Evolutionary conservation across 2,888 invertebrate genomes (phyloP).

Genomic region (Limnephilus lunatus): DNA sequence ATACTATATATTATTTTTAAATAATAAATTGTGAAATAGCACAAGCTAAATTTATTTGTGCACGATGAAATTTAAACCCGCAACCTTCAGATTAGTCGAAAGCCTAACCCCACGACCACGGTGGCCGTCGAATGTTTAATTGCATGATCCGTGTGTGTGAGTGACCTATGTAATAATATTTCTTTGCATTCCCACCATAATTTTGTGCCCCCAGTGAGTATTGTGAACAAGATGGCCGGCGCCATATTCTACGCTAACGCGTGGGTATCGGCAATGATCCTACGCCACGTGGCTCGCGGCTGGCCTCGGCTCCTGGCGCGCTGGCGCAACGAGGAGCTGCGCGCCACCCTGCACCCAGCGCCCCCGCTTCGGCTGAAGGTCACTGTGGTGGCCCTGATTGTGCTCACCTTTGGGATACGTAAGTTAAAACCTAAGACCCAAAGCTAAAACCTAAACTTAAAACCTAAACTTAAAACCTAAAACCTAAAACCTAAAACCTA

Average conservation of each 20-base stretch:
- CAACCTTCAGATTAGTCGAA: no score
- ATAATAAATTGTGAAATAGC: no score
- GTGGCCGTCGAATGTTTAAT: neutral
- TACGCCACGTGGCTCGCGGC: slow-evolving; percentile 69
- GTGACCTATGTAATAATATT: neutral
- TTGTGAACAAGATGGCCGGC: slow-evolving; percentile 68
- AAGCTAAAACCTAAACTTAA: neutral
- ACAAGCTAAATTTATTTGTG: no score
- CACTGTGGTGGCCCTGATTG: slow-evolving; percentile 40
- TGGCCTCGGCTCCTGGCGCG: slow-evolving; percentile 54
- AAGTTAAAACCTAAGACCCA: neutral
- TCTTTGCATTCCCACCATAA: neutral
- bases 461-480: no score
- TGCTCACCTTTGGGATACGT: slow-evolving; percentile 48
- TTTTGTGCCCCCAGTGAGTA: slow-evolving; percentile 34
- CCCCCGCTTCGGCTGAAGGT: slow-evolving; percentile 46
- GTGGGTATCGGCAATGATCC: slow-evolving; percentile 69
- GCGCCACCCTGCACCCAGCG: neutral
- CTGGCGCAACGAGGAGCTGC: slow-evolving; percentile 58
- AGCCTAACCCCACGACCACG: no score
- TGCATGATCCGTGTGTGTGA: neutral
- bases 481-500: no score
- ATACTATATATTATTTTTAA: no score
- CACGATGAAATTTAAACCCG: no score
- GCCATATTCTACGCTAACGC: slow-evolving; percentile 72